phyloP scores from a whole-genome alignment of 2,888 invertebrate species.

The Lysandra coridon region DNA sequence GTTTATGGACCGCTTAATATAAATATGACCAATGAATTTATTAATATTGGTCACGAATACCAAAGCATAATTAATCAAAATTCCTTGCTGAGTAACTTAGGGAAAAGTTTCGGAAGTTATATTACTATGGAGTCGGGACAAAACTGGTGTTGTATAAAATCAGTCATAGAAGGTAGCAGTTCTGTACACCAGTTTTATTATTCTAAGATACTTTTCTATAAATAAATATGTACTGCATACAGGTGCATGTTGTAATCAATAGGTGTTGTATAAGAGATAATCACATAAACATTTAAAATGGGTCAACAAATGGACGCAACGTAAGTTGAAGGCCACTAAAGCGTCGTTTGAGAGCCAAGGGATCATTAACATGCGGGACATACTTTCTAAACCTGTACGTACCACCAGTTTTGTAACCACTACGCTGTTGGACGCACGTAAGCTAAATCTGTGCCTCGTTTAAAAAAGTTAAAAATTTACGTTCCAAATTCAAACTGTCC shows the following conservation, averaged over 20 bases:
- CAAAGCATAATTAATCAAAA: too few relatives aligned
- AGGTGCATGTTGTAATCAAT: not conserved
- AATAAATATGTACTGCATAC: not conserved
- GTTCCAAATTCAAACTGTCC: not conserved
- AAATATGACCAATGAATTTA: too few relatives aligned
- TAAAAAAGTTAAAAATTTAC: conserved; percentile 32
- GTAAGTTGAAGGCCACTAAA: conserved; percentile 38
- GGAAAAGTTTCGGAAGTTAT: too few relatives aligned
- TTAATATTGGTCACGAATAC: too few relatives aligned
- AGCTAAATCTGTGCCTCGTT: conserved; percentile 29
- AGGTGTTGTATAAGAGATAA: not conserved
- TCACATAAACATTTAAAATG: not conserved
- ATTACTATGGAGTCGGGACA: too few relatives aligned
- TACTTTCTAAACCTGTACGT: conserved; percentile 41
- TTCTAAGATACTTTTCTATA: not conserved
- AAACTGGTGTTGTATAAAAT: not conserved
- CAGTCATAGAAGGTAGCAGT: not conserved
- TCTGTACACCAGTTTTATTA: not conserved
- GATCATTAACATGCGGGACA: conserved; percentile 58
- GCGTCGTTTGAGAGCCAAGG: conserved; percentile 40
- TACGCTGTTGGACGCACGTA: conserved; percentile 47
- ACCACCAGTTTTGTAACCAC: conserved; percentile 49
- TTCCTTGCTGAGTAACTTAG: too few relatives aligned
- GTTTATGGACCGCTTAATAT: too few relatives aligned
- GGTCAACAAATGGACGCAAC: conserved; percentile 20